Evolutionary conservation across 1,140 invertebrate species (phyloP).

Genomic region (Teleogryllus occipitalis): DNA sequence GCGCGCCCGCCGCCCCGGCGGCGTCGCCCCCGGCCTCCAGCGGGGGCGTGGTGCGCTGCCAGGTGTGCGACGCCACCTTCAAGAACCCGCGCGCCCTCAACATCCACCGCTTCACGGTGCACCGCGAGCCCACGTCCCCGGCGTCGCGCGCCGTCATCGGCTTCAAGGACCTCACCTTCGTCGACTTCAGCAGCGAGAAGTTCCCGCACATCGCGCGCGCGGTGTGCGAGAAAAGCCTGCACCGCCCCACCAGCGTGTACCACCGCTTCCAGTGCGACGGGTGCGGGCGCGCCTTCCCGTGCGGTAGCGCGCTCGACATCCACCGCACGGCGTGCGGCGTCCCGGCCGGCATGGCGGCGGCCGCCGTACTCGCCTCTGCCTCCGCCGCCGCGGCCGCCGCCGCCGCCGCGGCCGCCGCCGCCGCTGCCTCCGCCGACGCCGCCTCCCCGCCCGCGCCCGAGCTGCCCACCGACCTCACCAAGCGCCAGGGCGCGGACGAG

Average conservation of each 20-base stretch:
- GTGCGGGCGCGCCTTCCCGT: conserved; percentile 67
- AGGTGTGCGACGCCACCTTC: conserved; percentile 58
- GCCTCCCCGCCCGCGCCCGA: too few species aligned
- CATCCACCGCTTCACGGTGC: conserved; percentile 33
- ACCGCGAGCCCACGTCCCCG: not conserved
- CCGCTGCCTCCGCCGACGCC: not conserved
- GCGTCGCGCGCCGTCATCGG: conserved; percentile 8
- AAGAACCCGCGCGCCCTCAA: conserved; percentile 58
- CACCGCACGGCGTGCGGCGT: conserved; percentile 49
- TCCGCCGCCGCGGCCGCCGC: too few species aligned
- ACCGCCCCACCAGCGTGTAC: conserved; percentile 48
- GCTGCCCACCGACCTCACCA: conserved; percentile 23
- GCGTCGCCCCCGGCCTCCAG: not conserved
- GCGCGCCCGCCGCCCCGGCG: conserved; percentile 47
- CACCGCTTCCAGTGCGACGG: conserved; percentile 61
- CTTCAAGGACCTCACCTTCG: conserved; percentile 57
- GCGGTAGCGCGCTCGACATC: conserved; percentile 56
- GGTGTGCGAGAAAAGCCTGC: conserved; percentile 56
- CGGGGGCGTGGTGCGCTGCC: conserved; percentile 47
- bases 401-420: too few species aligned
- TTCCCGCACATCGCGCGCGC: conserved; percentile 64
- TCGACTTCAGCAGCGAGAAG: conserved; percentile 69
- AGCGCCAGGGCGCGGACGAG: conserved; percentile 21
- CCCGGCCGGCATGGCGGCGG: not conserved
- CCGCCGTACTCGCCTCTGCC: too few species aligned